phyloP scores from a whole-genome alignment of 2,888 invertebrate species.

The Sipha maydis region DNA sequence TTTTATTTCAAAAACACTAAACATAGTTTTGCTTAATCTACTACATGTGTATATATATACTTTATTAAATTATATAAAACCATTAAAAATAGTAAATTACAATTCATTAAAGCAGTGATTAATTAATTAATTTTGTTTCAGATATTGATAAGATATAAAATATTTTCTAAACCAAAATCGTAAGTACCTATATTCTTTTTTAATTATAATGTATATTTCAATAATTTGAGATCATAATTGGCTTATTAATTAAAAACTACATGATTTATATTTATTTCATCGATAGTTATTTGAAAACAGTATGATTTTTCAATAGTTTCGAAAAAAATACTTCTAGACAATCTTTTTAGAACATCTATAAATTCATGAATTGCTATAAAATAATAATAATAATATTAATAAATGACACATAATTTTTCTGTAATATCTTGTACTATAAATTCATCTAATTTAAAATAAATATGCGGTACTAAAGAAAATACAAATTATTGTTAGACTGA shows the following conservation, averaged over 20 bases:
- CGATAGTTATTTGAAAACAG: not conserved
- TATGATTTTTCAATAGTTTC: not conserved
- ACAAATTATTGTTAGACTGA: not conserved
- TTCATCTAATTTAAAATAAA: not conserved
- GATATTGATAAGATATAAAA: not conserved
- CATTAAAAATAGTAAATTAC: too few species aligned
- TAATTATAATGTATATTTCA: not conserved
- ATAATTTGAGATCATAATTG: not conserved
- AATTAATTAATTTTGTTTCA: not conserved
- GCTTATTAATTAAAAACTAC: not conserved
- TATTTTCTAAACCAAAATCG: not conserved
- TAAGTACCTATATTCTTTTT: conserved; percentile 20
- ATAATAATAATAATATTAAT: not conserved
- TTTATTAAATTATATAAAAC: too few species aligned
- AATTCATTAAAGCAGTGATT: not conserved
- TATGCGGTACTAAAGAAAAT: not conserved
- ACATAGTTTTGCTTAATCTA: too few species aligned
- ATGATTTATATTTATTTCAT: not conserved
- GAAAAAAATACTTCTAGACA: not conserved
- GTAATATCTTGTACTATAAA: not conserved
- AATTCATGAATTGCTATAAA: not conserved
- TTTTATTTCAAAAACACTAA: too few species aligned
- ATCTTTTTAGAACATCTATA: not conserved
- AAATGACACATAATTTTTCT: not conserved
- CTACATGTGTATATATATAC: too few species aligned